These are phyloP conservation scores for Eupelmus urozonus DNA, from an alignment of 2,888 invertebrate species.

Conservation along the genomic window DNA sequence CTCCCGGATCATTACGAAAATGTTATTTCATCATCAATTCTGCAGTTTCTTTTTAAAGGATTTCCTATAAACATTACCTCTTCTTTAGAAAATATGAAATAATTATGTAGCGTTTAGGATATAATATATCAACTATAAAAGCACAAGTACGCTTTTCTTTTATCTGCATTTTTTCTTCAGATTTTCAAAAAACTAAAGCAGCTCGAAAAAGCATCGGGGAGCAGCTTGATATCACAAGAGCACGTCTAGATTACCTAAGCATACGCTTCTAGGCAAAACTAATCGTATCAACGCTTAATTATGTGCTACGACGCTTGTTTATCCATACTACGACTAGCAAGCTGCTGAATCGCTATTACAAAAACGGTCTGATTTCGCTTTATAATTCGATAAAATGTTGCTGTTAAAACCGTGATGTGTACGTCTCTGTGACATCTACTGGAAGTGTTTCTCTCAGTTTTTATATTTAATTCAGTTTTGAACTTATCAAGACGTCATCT, in stretches of 20 bases:
- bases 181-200: slow-evolving; percentile 57
- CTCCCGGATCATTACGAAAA: slow-evolving; percentile 47
- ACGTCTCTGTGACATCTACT: slow-evolving; percentile 36
- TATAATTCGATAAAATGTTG: slow-evolving; percentile 41
- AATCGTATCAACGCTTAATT: slow-evolving; percentile 55
- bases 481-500: slow-evolving; percentile 35
- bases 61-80: slow-evolving; percentile 43
- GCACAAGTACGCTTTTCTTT: slow-evolving; percentile 53
- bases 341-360: slow-evolving; percentile 57
- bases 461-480: slow-evolving; percentile 13
- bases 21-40: slow-evolving; percentile 34
- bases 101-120: slow-evolving; percentile 41
- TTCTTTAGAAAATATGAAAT: slow-evolving; percentile 53
- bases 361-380: slow-evolving; percentile 50
- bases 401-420: slow-evolving; percentile 48
- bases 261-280: slow-evolving; percentile 64
- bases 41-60: slow-evolving; percentile 45
- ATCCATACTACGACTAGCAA: slow-evolving; percentile 55
- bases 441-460: slow-evolving; percentile 44
- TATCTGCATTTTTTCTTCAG: slow-evolving; percentile 18
- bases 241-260: slow-evolving; percentile 67
- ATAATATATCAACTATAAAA: slow-evolving; percentile 47
- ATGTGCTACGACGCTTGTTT: slow-evolving; percentile 44
- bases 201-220: slow-evolving; percentile 62
- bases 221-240: slow-evolving; percentile 73